phyloP scores from a whole-genome alignment of 2,797 vertebrate species.

The Ptychobarbus kaznakovi region DNA sequence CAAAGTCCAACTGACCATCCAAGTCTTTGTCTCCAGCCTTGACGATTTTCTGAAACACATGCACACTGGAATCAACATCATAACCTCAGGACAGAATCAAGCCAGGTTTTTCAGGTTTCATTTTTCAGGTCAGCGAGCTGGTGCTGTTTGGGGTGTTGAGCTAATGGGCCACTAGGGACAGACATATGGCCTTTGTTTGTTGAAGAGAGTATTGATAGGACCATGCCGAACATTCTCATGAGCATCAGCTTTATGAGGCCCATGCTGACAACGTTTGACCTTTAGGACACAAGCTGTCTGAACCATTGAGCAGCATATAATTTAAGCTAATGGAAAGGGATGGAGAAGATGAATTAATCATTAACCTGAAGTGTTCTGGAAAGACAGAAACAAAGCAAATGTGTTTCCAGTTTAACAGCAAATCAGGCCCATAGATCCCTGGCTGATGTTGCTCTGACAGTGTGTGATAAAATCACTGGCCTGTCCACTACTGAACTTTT shows the following conservation, averaged over 20 bases:
- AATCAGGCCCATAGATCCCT: neutral
- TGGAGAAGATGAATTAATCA: conserved; percentile 45
- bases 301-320: conserved; percentile 50
- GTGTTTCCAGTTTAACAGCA: neutral
- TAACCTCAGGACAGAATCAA: neutral
- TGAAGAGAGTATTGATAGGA: conserved; percentile 46
- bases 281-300: conserved; percentile 39
- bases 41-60: conserved; percentile 87
- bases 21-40: conserved; percentile 95
- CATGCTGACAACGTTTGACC: conserved; percentile 31
- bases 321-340: conserved; percentile 40
- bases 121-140: conserved; percentile 37
- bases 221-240: conserved; percentile 20
- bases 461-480: neutral
- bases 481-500: neutral
- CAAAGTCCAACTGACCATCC: conserved; percentile 95
- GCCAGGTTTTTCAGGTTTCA: neutral
- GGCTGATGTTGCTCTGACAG: neutral
- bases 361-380: conserved; percentile 37
- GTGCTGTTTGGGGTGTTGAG: conserved; percentile 27
- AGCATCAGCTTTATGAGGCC: conserved; percentile 46
- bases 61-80: conserved; percentile 21
- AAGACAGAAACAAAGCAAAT: conserved; percentile 31
- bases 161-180: conserved; percentile 5
- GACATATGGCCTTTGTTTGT: conserved; percentile 59